Conservation (phyloP, 2,888 invertebrate species). For the Hydrotaea cyrtoneurina region DNA sequence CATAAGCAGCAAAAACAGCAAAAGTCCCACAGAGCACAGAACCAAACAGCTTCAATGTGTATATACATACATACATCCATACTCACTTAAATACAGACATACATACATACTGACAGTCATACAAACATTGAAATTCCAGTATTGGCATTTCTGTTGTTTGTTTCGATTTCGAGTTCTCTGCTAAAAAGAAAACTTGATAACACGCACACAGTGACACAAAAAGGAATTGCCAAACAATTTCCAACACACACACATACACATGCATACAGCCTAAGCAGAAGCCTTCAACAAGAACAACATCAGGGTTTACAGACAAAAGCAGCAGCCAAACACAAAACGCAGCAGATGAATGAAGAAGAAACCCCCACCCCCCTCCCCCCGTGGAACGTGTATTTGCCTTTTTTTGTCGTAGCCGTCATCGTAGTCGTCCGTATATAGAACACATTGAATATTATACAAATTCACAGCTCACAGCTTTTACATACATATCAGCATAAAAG, state of each 20-base stretch:
- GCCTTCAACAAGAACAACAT: background rate
- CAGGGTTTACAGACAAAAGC: background rate
- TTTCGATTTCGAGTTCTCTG: slow-evolving; percentile 34
- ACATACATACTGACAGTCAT: background rate
- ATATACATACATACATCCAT: background rate
- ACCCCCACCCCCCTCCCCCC: background rate
- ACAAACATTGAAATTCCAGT: slow-evolving; percentile 56
- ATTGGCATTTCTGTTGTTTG: slow-evolving; percentile 55
- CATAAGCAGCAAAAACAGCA: slow-evolving; percentile 72
- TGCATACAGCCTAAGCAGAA: slow-evolving; percentile 3
- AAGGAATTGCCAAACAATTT: slow-evolving; percentile 53
- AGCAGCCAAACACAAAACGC: slow-evolving; percentile 4
- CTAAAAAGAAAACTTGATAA: slow-evolving; percentile 55
- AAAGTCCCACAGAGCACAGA: slow-evolving; percentile 55
- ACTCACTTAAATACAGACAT: background rate
- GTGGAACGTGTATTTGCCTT: slow-evolving; percentile 31
- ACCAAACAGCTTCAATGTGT: background rate
- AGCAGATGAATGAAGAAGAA: slow-evolving; percentile 5
- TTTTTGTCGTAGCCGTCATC: background rate
- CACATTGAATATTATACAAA: slow-evolving; percentile 19
- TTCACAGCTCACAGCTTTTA: slow-evolving; percentile 16
- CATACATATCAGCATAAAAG: background rate
- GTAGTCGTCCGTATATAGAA: slow-evolving; percentile 12
- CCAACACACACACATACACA: background rate
- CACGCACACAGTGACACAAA: slow-evolving; percentile 40